Evolutionary conservation across 1,140 invertebrate species (phyloP).

Genomic region (Liolophura sinensis): DNA sequence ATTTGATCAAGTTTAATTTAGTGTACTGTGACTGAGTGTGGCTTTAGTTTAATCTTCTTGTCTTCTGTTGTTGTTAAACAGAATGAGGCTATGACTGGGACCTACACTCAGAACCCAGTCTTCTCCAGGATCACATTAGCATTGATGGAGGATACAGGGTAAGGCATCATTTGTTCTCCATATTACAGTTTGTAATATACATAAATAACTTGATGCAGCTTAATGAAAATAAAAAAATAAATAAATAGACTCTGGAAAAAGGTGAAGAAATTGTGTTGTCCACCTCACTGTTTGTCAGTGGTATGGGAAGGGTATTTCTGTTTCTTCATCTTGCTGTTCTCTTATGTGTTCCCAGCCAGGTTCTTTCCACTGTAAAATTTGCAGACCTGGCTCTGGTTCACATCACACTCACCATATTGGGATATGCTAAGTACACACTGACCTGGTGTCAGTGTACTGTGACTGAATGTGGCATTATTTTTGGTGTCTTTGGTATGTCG

Average conservation of each 20-base stretch:
- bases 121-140: conserved; percentile 96
- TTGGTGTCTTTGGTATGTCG: too few relatives aligned
- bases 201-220: background rate
- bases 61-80: conserved; percentile 57
- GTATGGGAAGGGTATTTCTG: background rate
- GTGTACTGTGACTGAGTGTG: too few relatives aligned
- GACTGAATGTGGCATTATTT: too few relatives aligned
- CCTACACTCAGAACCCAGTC: conserved; percentile 97
- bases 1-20: too few relatives aligned
- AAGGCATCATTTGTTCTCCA: conserved; percentile 10
- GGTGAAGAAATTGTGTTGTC: background rate
- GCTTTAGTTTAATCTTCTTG: background rate
- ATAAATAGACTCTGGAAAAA: background rate
- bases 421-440: too few relatives aligned
- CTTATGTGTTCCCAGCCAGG: background rate
- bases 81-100: conserved; percentile 99
- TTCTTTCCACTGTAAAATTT: too few relatives aligned
- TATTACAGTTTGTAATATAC: background rate
- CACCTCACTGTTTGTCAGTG: too few relatives aligned
- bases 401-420: too few relatives aligned
- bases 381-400: too few relatives aligned
- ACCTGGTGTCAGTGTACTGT: too few relatives aligned
- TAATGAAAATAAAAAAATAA: background rate
- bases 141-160: conserved; percentile 96
- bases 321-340: background rate